Evolutionary conservation across 2,113 vertebrate species (phyloP).

Genomic region (Trichechus manatus): DNA sequence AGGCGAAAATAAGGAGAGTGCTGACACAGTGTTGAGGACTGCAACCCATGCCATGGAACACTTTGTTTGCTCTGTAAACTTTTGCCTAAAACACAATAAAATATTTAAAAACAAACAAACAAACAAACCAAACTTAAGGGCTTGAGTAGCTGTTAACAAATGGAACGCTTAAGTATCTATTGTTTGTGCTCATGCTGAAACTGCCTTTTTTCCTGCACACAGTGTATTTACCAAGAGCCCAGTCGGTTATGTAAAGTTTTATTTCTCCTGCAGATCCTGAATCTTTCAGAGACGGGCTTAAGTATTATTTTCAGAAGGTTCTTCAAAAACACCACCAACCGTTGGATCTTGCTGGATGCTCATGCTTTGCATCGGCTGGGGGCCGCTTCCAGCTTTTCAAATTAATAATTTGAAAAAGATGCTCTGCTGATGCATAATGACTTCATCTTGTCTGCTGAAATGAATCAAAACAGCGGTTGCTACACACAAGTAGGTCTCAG

Average conservation of each 20-base stretch:
- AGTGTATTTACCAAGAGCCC: background rate
- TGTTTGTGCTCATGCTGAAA: background rate
- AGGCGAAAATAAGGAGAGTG: too few species aligned
- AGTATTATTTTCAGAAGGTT: background rate
- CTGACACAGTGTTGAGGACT: too few species aligned
- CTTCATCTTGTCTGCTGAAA: conserved; percentile 81
- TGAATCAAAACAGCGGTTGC: conserved; percentile 83
- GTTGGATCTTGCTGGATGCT: conserved; percentile 33
- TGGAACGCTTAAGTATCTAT: background rate
- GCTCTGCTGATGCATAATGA: conserved; percentile 59
- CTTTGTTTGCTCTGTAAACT: too few species aligned
- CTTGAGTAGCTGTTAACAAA: background rate
- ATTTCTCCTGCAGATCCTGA: background rate
- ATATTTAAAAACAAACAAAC: background rate
- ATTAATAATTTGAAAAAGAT: conserved; percentile 84
- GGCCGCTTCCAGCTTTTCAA: conserved; percentile 76
- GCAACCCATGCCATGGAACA: too few species aligned
- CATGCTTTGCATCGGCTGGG: conserved; percentile 57
- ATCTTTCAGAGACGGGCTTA: background rate
- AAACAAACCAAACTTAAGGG: background rate
- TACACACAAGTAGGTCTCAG: conserved; percentile 80
- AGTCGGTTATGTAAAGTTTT: background rate
- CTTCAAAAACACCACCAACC: conserved; percentile 1
- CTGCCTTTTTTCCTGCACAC: background rate
- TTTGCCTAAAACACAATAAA: too few species aligned